A percentile compares a stretch with the other conserved stretches of the same genome.
Conservation (phyloP, 1,140 invertebrate species). For the Caenorhabditis remanei region DNA sequence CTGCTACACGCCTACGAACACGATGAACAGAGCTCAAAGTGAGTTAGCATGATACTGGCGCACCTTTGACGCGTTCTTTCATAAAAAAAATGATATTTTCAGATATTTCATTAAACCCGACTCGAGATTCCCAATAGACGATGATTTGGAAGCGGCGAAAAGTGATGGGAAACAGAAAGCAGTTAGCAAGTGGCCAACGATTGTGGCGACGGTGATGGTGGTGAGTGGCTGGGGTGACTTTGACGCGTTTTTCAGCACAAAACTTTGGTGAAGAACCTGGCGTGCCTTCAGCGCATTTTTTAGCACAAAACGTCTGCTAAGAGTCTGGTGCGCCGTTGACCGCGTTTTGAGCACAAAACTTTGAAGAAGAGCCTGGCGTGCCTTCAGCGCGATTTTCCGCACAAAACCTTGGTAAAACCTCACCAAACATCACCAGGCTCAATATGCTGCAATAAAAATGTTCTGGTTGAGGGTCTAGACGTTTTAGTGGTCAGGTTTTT, state of each 20-base stretch:
- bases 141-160: background rate
- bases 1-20: conserved; percentile 38
- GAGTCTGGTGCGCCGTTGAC: no score
- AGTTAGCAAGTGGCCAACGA: conserved; percentile 37
- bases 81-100: background rate
- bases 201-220: background rate
- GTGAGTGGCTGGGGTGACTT: background rate
- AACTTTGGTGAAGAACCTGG: background rate
- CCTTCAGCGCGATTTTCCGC: background rate
- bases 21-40: conserved; percentile 44
- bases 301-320: background rate
- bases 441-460: background rate
- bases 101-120: conserved; percentile 50
- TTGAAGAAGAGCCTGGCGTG: no score
- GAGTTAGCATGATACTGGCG: no score
- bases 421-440: background rate
- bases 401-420: no score
- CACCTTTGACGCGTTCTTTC: no score
- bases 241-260: background rate
- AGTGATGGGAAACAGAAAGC: conserved; percentile 11
- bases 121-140: conserved; percentile 8
- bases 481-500: background rate
- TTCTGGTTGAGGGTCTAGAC: conserved; percentile 1
- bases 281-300: no score
- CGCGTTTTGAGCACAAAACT: no score